These are phyloP conservation scores for Drosophila azteca DNA, from an alignment of 1,140 invertebrate genomes.

Conservation along the genomic window DNA sequence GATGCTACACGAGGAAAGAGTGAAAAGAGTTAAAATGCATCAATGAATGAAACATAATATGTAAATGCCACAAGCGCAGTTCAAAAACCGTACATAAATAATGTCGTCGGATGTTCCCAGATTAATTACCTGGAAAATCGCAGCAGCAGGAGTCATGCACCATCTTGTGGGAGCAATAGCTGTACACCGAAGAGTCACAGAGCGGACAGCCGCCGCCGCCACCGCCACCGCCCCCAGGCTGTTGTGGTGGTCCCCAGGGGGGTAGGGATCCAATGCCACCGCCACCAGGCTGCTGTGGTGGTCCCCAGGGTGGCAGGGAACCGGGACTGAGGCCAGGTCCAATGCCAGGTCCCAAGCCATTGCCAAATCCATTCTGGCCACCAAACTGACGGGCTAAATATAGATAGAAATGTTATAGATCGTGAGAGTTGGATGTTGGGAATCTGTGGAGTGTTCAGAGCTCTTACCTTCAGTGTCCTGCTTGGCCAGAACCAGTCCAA, in stretches of 20 bases:
- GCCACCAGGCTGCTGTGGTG: no score
- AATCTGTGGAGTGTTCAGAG: no score
- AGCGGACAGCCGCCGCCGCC: constrained; percentile 85
- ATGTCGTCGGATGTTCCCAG: constrained; percentile 7
- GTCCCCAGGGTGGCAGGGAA: no score
- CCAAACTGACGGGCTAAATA: constrained; percentile 53
- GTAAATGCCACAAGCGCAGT: constrained; percentile 16
- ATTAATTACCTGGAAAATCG: constrained; percentile 85
- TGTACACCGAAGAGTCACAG: constrained; percentile 90
- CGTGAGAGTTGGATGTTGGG: not conserved
- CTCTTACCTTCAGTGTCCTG: constrained; percentile 17
- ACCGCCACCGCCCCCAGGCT: not conserved
- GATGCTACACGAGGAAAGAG: constrained; percentile 23
- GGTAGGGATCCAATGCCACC: no score
- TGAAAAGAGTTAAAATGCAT: constrained; percentile 18
- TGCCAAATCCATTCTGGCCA: constrained; percentile 44
- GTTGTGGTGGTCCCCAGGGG: constrained; percentile 5
- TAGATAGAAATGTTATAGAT: not conserved
- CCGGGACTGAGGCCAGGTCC: not conserved
- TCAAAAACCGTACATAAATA: constrained; percentile 47
- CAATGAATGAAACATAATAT: constrained; percentile 48
- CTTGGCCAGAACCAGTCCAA: constrained; percentile 4
- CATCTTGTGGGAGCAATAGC: constrained; percentile 89
- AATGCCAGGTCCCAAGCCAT: constrained; percentile 30
- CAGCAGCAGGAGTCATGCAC: constrained; percentile 91